These are phyloP conservation scores for Siniperca knerii DNA, from an alignment of 2,113 vertebrate species.

Conservation along the genomic window DNA sequence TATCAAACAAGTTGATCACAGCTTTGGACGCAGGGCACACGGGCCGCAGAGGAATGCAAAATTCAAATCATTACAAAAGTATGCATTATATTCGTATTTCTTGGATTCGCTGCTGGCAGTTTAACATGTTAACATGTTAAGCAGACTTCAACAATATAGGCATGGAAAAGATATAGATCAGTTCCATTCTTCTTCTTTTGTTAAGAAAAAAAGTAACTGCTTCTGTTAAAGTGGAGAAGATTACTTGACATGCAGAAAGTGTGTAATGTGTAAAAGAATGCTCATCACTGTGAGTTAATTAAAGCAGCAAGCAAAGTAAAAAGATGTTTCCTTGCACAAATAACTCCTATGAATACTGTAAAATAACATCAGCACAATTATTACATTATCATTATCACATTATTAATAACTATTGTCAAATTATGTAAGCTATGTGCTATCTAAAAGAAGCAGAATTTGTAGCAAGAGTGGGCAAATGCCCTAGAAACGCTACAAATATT, in stretches of 20 bases:
- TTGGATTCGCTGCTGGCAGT: not conserved
- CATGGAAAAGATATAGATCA: not conserved
- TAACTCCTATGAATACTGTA: slow-evolving; percentile 5
- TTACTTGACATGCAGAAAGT: not conserved
- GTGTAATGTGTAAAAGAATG: slow-evolving; percentile 11
- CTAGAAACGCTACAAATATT: slow-evolving; percentile 36
- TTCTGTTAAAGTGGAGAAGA: not conserved
- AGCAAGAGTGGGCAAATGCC: slow-evolving; percentile 10
- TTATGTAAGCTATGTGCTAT: slow-evolving; percentile 30
- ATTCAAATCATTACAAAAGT: not conserved
- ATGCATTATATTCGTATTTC: not conserved
- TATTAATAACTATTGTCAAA: slow-evolving; percentile 46
- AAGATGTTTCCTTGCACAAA: slow-evolving; percentile 6
- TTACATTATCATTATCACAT: not conserved
- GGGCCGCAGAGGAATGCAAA: not conserved
- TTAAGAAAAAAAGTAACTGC: too few relatives aligned
- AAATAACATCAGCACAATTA: slow-evolving; percentile 28
- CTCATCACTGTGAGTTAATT: not conserved
- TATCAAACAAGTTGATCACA: too few relatives aligned
- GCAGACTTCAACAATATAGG: not conserved
- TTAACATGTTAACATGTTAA: not conserved
- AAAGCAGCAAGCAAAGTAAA: not conserved
- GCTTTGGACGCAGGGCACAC: too few relatives aligned
- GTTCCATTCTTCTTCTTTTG: not conserved
- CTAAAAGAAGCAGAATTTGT: slow-evolving; percentile 34